Conservation (phyloP, 2,113 vertebrate genomes). For the Brienomyrus longianalis region DNA sequence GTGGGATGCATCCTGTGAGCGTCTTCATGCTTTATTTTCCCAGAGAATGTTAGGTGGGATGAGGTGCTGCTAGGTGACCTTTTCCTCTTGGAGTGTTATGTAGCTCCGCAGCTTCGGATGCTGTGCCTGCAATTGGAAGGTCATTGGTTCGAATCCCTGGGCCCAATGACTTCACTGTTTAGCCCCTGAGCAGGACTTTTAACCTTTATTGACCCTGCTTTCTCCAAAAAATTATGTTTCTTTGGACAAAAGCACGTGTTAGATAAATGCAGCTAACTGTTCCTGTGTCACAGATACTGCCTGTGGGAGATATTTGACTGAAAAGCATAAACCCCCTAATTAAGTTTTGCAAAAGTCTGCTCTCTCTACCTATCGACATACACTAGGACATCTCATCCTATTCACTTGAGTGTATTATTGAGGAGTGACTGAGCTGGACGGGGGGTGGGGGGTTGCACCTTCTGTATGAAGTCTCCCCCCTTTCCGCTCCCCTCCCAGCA, state of each 20-base stretch:
- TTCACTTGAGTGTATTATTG: neutral
- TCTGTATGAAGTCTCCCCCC: neutral
- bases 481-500: neutral
- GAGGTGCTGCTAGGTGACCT: neutral
- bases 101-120: neutral
- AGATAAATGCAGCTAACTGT: neutral
- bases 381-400: neutral
- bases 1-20: neutral
- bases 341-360: neutral
- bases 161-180: neutral
- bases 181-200: neutral
- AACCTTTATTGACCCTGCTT: neutral
- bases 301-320: constrained; percentile 52
- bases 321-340: constrained; percentile 30
- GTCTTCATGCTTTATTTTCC: constrained; percentile 34
- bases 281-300: constrained; percentile 38
- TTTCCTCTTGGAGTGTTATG: neutral
- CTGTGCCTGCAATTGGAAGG: neutral
- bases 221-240: neutral
- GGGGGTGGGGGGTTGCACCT: neutral
- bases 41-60: constrained; percentile 32
- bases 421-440: neutral
- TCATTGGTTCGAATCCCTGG: neutral
- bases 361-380: neutral
- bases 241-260: neutral